Conservation (phyloP, 2,113 vertebrate genomes). For the Girardinichthys multiradiatus region DNA sequence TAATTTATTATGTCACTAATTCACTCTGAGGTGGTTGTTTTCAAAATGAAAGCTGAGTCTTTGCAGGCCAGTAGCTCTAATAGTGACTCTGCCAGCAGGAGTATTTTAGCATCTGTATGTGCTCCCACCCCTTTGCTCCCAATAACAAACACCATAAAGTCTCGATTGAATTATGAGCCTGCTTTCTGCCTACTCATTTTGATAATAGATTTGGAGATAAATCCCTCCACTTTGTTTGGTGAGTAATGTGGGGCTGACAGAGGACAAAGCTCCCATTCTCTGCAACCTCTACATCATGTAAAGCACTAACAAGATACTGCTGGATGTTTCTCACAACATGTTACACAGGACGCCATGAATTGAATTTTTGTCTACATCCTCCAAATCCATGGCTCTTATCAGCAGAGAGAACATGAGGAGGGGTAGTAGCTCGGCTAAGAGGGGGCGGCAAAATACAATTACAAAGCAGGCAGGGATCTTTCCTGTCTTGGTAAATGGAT, state of each 20-base stretch:
- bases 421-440: conserved; percentile 24
- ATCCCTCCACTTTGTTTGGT: conserved; percentile 59
- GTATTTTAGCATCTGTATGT: conserved; percentile 58
- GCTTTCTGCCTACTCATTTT: conserved; percentile 71
- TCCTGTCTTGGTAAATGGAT: conserved; percentile 46
- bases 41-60: conserved; percentile 47
- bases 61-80: conserved; percentile 65
- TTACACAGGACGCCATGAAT: conserved; percentile 49
- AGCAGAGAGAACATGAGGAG: conserved; percentile 17
- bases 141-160: conserved; percentile 60
- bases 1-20: conserved; percentile 37
- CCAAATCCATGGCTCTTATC: conserved; percentile 55
- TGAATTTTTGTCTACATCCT: conserved; percentile 43
- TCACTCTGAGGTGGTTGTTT: conserved; percentile 40
- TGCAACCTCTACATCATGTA: conserved; percentile 40
- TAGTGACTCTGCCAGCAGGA: conserved; percentile 57
- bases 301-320: conserved; percentile 49
- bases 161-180: conserved; percentile 65
- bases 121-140: conserved; percentile 50
- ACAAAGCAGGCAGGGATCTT: conserved; percentile 42
- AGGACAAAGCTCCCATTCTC: conserved; percentile 49
- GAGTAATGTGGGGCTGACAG: conserved; percentile 47
- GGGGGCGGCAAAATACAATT: conserved; percentile 44
- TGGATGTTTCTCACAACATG: conserved; percentile 44
- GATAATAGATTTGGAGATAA: conserved; percentile 70